These are phyloP conservation scores for Eupithecia subfuscata DNA, from an alignment of 2,888 invertebrate genomes.

Conservation along the genomic window DNA sequence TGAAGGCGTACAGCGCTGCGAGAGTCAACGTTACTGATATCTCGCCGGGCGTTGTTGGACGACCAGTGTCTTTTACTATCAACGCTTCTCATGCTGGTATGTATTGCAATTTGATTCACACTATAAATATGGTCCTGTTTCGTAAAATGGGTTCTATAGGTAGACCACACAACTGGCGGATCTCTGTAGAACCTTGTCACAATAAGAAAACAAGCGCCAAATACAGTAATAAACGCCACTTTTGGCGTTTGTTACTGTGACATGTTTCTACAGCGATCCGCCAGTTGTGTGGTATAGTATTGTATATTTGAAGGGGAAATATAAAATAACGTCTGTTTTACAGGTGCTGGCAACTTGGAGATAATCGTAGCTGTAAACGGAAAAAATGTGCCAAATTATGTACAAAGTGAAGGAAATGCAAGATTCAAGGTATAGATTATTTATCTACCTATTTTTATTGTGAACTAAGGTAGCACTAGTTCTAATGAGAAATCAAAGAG, in stretches of 20 bases:
- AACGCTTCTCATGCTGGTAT: slow-evolving; percentile 88
- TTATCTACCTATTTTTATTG: neutral
- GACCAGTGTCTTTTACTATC: slow-evolving; percentile 97
- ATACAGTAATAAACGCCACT: too few species aligned
- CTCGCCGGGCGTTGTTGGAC: slow-evolving; percentile 94
- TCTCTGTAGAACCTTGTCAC: too few species aligned
- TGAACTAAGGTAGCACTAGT: neutral
- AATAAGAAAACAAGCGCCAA: too few species aligned
- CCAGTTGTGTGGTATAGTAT: too few species aligned
- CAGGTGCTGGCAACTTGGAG: slow-evolving; percentile 98
- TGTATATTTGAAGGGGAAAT: too few species aligned
- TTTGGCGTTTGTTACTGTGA: too few species aligned
- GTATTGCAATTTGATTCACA: too few species aligned
- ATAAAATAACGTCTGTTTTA: too few species aligned
- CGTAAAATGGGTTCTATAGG: too few species aligned
- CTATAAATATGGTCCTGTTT: too few species aligned
- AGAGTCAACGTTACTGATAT: slow-evolving; percentile 98
- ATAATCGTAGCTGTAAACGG: slow-evolving; percentile 98
- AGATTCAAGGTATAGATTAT: slow-evolving; percentile 88
- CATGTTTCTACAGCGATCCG: too few species aligned
- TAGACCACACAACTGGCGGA: too few species aligned
- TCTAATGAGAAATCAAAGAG: neutral
- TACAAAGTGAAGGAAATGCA: slow-evolving; percentile 98
- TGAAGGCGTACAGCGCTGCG: slow-evolving; percentile 97
- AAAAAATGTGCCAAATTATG: slow-evolving; percentile 98